Evolutionary conservation across 2,113 vertebrate genomes (phyloP), one percentile per base, ranked within the genome.

Genomic region (Sorex araneus): DNA sequence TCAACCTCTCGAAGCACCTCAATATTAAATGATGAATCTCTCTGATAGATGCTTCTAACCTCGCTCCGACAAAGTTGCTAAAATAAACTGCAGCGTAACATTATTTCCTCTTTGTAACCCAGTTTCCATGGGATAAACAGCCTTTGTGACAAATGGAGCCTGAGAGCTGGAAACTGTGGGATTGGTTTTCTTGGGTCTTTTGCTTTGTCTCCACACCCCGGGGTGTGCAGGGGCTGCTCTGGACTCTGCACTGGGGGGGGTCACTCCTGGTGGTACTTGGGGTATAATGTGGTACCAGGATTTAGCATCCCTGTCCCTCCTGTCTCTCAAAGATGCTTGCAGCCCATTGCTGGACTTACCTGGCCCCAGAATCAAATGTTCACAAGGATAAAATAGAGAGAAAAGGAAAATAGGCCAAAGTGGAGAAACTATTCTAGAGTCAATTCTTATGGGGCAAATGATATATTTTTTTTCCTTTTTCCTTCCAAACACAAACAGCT

Each of bases 21-120:
- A 18, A 75, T 88, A 82, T 93, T 92, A 84, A 93, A 87, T 82
- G 36, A 60, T 60, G 74, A 93, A 43, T 67, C 57, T 75, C 6
- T 77, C 57, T 76, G 40, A 84, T 75, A 30, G 32, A 54, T 87
- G 8, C 6, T 66, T 4, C n/a, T 45, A 75, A 87, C 16, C 67
- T 23, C 69, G 8, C 10, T 88, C 25, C 91, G 70, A 79, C 40
- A 92, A 71, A 87, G 16, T 75, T 71, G 25, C 16, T 85, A 75
- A 81, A 89, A 64, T 92, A 71, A 90, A 95, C 70, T 79, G 40
- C 0, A 73, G n/a, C 10, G 9, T 6, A 11, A 27, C 19, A 30
- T 78, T 74, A 54, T 54, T 87, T 89, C 54, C 27, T 74, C 19
- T 60, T 45, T 25, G 0, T 67, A 87, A 84, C 27, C 11, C 32